Base-by-base conservation (phyloP, 2,797 vertebrate species). In the Rachycentron canadum region DNA sequence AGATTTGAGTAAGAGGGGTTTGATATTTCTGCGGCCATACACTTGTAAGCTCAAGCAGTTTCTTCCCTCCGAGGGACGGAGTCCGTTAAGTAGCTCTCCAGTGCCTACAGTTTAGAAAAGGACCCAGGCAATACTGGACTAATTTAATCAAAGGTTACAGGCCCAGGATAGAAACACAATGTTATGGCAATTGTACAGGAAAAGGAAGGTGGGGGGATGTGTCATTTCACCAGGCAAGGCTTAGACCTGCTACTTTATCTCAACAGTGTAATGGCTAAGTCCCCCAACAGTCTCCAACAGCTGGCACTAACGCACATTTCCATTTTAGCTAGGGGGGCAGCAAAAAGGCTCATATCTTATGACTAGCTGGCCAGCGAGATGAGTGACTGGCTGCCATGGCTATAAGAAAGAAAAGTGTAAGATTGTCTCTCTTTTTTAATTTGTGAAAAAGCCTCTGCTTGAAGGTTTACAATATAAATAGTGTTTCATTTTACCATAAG, bases 141-240 rank as follows among this genome's bases (percentile, higher is more conserved):
- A 94, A 94, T 95, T 94, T 93, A 94, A 95, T 94, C 92, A 94
- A 94, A 94, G 92, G 92, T 94, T 94, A 94, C 88, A 89, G 89
- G 87, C 89, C 90, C 90, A 79, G 89, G 89, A 93, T 94, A 89
- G 92, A 89, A 94, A 93, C 93, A 92, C 91, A 93, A 90, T 93
- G 93, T 93, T 93, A 93, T 93, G 88, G 89, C 86, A 75, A 90
- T 93, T 92, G 90, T 90, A 91, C 90, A 88, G 88, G 78, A 93
- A 90, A 86, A 83, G 73, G 87, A 84, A 90, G 79, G 89, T 79
- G 81, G 84, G 85, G 86, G 84, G 76, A 75, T 63, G 81, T 92
- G 91, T 92, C 90, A 92, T 93, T 93, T 91, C 91, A 88, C 88
- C 91, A 93, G 91, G 89, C 89, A 34, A 94, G 88, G 93, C 92